phyloP scores from a whole-genome alignment of 2,797 vertebrate species.

The Buphagus erythrorhynchus region DNA sequence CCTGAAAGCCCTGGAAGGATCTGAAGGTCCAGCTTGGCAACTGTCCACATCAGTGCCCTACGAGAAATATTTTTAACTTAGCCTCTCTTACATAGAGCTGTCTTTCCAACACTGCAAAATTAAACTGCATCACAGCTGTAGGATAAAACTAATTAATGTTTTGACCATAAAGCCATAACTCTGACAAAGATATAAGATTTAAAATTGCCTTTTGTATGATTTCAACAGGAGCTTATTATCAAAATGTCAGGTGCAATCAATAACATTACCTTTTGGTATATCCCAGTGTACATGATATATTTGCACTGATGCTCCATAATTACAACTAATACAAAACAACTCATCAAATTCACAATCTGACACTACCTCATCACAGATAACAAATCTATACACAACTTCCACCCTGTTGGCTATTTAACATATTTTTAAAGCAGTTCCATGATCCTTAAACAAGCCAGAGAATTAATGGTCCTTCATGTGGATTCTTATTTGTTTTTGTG shows the following conservation, averaged over 20 bases:
- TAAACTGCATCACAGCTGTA: neutral
- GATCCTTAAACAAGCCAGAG: neutral
- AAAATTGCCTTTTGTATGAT: constrained; percentile 36
- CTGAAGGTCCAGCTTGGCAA: neutral
- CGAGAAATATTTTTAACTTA: neutral
- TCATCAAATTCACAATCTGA: constrained; percentile 21
- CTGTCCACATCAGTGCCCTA: neutral
- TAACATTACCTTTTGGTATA: neutral
- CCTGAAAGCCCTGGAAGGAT: neutral
- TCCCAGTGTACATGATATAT: neutral
- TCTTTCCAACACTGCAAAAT: neutral
- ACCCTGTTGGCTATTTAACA: neutral
- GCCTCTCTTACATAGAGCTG: neutral
- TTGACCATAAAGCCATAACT: neutral
- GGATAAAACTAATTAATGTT: neutral
- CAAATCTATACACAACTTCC: neutral
- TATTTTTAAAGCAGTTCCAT: neutral
- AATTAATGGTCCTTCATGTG: neutral
- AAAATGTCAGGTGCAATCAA: constrained; percentile 49
- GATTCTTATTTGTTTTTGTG: neutral
- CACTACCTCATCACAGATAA: neutral
- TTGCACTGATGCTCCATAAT: neutral
- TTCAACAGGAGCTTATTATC: constrained; percentile 30
- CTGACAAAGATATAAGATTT: constrained; percentile 14
- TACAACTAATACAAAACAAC: constrained; percentile 31